Percentiles rank a stretch among this genome's conserved stretches.
phyloP scores from a whole-genome alignment of 2,113 vertebrate species.

The Panthera uncia region DNA sequence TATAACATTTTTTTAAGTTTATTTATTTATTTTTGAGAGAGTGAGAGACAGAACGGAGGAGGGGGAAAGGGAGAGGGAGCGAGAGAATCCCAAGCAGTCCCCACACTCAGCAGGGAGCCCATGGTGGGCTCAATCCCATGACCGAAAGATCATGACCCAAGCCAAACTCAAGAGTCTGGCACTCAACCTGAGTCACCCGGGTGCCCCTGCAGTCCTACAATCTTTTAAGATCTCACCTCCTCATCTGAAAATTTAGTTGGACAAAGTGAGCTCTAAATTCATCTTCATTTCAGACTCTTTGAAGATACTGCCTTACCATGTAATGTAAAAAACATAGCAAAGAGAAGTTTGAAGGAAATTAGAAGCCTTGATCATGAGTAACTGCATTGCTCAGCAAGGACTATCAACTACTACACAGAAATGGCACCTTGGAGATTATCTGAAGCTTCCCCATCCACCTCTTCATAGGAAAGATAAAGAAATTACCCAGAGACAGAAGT shows the following conservation, averaged over 20 bases:
- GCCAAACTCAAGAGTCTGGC: too few relatives aligned
- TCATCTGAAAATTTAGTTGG: neutral
- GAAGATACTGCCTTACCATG: neutral
- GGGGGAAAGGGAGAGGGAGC: too few relatives aligned
- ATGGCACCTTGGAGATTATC: neutral
- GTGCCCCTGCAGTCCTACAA: neutral
- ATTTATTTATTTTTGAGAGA: too few relatives aligned
- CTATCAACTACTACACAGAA: neutral
- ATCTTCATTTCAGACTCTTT: neutral
- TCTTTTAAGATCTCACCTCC: neutral
- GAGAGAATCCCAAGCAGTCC: too few relatives aligned
- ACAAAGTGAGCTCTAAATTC: neutral
- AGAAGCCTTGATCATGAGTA: neutral
- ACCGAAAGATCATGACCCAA: too few relatives aligned
- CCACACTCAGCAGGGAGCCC: too few relatives aligned
- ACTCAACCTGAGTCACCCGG: too few relatives aligned
- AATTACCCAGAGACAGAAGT: neutral
- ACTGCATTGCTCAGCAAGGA: neutral
- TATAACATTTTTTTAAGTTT: neutral
- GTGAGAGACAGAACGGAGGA: too few relatives aligned
- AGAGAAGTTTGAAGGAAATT: conserved; percentile 28
- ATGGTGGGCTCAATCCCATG: too few relatives aligned
- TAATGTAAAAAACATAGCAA: conserved; percentile 7
- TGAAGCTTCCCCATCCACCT: neutral
- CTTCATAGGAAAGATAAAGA: neutral